phyloP scores from a whole-genome alignment of 2,113 vertebrate genomes.

The human (Homo sapiens) region DNA sequence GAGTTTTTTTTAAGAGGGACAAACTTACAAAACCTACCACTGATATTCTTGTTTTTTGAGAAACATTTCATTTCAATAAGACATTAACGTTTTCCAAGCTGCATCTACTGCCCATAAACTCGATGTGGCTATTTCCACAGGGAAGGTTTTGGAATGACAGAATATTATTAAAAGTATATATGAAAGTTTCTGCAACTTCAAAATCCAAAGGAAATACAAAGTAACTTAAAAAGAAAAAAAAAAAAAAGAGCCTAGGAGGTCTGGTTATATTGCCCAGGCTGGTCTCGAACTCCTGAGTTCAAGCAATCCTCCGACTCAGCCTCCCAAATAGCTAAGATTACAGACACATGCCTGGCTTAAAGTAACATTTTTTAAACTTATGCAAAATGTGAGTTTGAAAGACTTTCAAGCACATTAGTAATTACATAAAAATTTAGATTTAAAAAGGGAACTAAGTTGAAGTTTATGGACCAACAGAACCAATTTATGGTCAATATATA shows the following conservation, averaged over 20 bases:
- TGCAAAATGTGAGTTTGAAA: slow-evolving; percentile 12
- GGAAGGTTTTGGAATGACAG: not conserved
- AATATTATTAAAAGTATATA: not conserved
- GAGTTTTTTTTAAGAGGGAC: not conserved
- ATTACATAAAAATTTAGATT: slow-evolving; percentile 12
- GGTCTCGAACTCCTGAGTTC: not conserved
- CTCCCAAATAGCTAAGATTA: not conserved
- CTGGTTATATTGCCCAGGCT: not conserved
- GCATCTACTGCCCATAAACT: not conserved
- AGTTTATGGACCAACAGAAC: not conserved
- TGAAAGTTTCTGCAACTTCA: not conserved
- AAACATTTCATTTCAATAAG: not conserved
- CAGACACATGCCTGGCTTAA: not conserved
- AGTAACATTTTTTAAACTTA: not conserved
- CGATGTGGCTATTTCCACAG: not conserved
- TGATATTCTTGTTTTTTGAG: not conserved
- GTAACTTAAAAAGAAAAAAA: not conserved
- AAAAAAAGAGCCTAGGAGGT: not conserved
- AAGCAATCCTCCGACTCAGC: not conserved
- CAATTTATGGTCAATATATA: not conserved
- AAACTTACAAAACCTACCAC: not conserved
- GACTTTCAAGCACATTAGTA: not conserved
- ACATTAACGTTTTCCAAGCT: not conserved
- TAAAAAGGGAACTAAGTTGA: slow-evolving; percentile 1
- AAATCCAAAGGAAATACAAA: not conserved